Evolutionary conservation across 2,888 invertebrate genomes (phyloP).

Genomic region (Sminthurides aquaticus): DNA sequence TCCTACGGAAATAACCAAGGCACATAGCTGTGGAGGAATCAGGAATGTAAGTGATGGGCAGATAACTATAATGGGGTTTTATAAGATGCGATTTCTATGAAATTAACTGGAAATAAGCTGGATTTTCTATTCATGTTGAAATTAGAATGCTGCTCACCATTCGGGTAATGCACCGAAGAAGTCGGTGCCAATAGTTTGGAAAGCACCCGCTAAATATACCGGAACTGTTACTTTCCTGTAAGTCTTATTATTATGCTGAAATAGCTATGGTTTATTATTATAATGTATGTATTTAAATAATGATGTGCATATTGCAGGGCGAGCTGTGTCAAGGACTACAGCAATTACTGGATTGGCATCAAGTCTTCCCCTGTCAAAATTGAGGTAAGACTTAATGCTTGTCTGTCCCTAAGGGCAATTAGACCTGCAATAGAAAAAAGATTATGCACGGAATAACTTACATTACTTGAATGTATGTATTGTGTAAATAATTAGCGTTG

Average conservation of each 20-base stretch:
- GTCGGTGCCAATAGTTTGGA: constrained; percentile 26
- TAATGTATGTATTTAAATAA: not conserved
- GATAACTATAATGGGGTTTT: constrained; percentile 6
- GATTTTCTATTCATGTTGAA: not conserved
- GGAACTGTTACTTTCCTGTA: constrained; percentile 33
- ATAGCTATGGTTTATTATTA: not conserved
- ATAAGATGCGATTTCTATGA: not conserved
- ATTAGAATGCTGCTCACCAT: constrained; percentile 34
- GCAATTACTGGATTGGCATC: constrained; percentile 26
- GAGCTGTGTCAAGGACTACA: constrained; percentile 29
- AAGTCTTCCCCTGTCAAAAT: constrained; percentile 21
- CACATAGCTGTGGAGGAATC: constrained; percentile 33
- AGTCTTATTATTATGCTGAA: constrained; percentile 3
- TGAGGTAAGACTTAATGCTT: constrained; percentile 2
- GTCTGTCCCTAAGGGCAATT: no score
- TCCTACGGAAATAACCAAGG: constrained; percentile 27
- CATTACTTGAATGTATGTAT: no score
- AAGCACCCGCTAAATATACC: constrained; percentile 25
- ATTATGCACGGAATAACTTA: no score
- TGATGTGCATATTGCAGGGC: constrained; percentile 22
- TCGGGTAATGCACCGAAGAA: constrained; percentile 27
- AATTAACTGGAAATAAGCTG: not conserved
- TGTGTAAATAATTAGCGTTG: no score
- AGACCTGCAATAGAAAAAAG: no score
- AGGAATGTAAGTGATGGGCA: constrained; percentile 22